Evolutionary conservation across 2,888 invertebrate species (phyloP).

Genomic region (Lepidonotus clava): DNA sequence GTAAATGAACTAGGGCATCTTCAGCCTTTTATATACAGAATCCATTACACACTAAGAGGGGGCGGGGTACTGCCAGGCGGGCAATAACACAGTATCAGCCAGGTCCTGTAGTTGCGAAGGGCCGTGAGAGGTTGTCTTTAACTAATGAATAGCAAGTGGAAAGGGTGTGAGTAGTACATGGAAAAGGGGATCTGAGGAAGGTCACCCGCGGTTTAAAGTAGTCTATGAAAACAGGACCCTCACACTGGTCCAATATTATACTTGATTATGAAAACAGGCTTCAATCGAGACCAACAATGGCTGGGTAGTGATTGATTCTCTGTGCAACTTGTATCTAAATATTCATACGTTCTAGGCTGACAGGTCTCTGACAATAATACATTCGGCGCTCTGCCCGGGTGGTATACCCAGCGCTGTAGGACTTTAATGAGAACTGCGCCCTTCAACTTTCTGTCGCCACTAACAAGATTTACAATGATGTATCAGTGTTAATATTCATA

Average conservation of each 20-base stretch:
- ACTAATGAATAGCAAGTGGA: conserved; percentile 17
- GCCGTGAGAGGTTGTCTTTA: background rate
- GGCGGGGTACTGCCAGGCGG: background rate
- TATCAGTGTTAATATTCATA: conserved; percentile 51
- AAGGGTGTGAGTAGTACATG: background rate
- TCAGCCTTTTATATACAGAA: background rate
- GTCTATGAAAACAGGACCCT: conserved; percentile 2
- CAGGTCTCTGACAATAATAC: conserved; percentile 30
- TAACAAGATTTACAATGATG: conserved; percentile 54
- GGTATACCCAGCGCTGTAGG: conserved; percentile 14
- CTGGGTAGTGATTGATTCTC: conserved; percentile 22
- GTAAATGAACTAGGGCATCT: too few relatives aligned
- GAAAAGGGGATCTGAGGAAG: background rate
- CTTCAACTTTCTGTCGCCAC: conserved; percentile 44
- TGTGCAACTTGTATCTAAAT: conserved; percentile 42
- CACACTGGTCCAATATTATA: conserved; percentile 31
- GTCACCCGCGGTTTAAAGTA: background rate
- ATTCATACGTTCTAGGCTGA: conserved; percentile 31
- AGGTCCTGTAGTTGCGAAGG: background rate
- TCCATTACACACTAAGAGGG: background rate
- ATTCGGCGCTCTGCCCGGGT: conserved; percentile 20
- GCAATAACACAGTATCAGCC: background rate
- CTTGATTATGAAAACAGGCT: conserved; percentile 47
- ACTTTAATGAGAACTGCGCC: conserved; percentile 46
- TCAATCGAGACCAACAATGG: conserved; percentile 22